Conservation (phyloP, 2,113 vertebrate genomes). For the Caloenas nicobarica region DNA sequence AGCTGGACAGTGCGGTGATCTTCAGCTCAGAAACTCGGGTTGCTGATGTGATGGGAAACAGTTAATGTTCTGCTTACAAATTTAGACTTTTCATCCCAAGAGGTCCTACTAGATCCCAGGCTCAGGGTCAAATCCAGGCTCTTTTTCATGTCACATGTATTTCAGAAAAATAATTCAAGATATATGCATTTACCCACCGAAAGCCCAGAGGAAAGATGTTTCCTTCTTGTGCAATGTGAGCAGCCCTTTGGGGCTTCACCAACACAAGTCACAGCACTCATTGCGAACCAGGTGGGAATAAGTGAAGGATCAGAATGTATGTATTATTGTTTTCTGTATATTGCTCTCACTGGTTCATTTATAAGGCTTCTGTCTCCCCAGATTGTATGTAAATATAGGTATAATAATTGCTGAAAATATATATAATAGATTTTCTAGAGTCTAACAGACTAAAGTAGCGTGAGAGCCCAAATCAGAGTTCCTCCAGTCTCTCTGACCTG, state of each 20-base stretch:
- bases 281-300: not conserved
- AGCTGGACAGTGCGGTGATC: not conserved
- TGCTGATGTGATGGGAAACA: constrained; percentile 42
- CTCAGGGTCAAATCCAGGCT: not conserved
- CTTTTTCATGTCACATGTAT: not conserved
- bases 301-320: not conserved
- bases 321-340: not conserved
- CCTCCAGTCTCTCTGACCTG: not conserved
- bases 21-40: not conserved
- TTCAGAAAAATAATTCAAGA: constrained; percentile 16
- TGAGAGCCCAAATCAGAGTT: not conserved
- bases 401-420: not conserved
- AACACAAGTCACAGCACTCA: not conserved
- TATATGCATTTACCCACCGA: not conserved
- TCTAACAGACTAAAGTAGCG: not conserved
- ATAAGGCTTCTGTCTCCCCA: not conserved
- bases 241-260: not conserved
- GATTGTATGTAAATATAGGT: not conserved
- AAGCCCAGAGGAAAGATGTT: not conserved
- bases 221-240: not conserved
- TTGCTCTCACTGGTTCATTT: not conserved
- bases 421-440: not conserved
- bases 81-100: constrained; percentile 22
- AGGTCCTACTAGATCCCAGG: not conserved
- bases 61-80: constrained; percentile 29